Evolutionary conservation across 1,140 invertebrate species (phyloP).

Genomic region (Lucilia cuprina): DNA sequence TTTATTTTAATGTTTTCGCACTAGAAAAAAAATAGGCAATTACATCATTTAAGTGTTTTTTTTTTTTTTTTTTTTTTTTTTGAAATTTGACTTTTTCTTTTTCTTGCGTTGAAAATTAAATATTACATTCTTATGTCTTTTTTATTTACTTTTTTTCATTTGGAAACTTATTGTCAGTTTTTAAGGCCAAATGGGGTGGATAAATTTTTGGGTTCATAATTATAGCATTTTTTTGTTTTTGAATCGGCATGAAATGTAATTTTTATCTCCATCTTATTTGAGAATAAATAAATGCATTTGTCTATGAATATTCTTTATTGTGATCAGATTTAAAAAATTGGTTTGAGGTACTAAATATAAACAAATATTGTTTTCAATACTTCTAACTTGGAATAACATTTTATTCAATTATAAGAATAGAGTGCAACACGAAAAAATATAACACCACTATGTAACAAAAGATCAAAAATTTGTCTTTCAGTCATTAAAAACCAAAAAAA

Average conservation of each 20-base stretch:
- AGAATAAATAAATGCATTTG: neutral
- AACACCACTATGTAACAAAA: too few species aligned
- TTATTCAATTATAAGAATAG: too few species aligned
- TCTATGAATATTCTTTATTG: neutral
- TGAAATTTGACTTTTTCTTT: neutral
- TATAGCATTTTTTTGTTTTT: too few species aligned
- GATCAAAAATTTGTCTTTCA: too few species aligned
- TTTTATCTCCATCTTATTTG: neutral
- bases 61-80: neutral
- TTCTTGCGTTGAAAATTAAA: neutral
- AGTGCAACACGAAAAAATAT: too few species aligned
- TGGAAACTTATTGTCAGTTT: constrained; percentile 2
- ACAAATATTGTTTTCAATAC: too few species aligned
- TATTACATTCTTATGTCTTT: neutral
- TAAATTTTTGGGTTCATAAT: neutral
- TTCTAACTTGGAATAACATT: too few species aligned
- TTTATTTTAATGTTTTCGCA: neutral
- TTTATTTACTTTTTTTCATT: neutral
- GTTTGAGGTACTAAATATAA: neutral
- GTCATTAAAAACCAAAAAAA: too few species aligned
- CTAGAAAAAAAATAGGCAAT: neutral
- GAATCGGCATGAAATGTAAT: neutral
- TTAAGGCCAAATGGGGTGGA: neutral
- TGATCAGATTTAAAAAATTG: neutral
- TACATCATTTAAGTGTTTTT: neutral